Evolutionary conservation across 2,888 invertebrate species (phyloP), one percentile per base, ranked within the genome.

Genomic region (Spilosoma lubricipeda): DNA sequence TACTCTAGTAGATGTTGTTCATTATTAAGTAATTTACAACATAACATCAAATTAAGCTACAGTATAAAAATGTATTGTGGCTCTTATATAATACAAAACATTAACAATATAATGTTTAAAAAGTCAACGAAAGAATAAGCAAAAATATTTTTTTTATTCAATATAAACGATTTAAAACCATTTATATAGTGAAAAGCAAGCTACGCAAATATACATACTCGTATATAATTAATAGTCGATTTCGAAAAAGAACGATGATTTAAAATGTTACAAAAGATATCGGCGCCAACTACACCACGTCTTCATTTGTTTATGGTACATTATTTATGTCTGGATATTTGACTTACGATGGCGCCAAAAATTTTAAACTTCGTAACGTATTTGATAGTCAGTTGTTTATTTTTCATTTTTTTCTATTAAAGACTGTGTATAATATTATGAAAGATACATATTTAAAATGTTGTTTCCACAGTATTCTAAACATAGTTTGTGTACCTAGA

Each of bases 271-370:
- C 3, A 73, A 48, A 42, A 23, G 64, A 71, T 30, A 65, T 72
- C 71, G 71, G 73, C 80, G 56, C 13, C 66, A 77, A 80, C 45
- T 68, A 68, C 48, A 33, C 33, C 5, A 39, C 30, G 13, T 11
- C 42, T 70, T 63, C 56, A 42, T 42, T 70, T 56, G 36, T 27
- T 11, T 70, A 42, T 63, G 15, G 27, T 63, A 59, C 36, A 30
- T 42, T 63, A 63, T 63, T 63, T 63, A 70, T 8, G 42, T 70
- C 42, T 63, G 39, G 23, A 63, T 56, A 56, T 72, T 52, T 66
- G 70, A 76, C 23, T 70, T 70, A 72, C 72, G 52, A 68, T 72
- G 81, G 83, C 85, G 83, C 83, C 81, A 76, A 78, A 76, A 80
- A 76, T 81, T 73, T 82, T 73, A 69, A 65, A 72, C 63, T 72